Percentiles rank a stretch among this genome's conserved stretches.
Evolutionary conservation across 2,797 vertebrate species (phyloP).

Genomic region (Lycodopsis pacificus): DNA sequence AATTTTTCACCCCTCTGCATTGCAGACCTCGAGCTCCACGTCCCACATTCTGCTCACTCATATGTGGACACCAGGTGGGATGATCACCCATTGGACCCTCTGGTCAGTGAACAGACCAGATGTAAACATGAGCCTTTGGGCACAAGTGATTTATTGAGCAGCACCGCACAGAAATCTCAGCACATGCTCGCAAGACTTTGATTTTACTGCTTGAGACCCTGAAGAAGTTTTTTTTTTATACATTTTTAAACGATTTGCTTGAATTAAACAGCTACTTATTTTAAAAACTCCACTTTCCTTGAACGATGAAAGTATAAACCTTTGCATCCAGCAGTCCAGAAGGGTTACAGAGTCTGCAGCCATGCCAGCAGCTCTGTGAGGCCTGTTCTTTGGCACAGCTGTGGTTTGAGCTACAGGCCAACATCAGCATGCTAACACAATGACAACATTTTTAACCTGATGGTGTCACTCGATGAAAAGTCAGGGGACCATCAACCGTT

Average conservation of each 20-base stretch:
- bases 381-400: not conserved
- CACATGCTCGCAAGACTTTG: not conserved
- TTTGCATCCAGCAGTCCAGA: not conserved
- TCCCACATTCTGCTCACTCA: slow-evolving; percentile 35
- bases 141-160: slow-evolving; percentile 14
- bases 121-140: slow-evolving; percentile 14
- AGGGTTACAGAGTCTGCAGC: not conserved
- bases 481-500: not conserved
- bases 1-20: slow-evolving; percentile 18
- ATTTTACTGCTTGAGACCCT: not conserved
- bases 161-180: not conserved
- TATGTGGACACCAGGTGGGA: slow-evolving; percentile 42
- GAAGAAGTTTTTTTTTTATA: not conserved
- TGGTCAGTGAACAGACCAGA: slow-evolving; percentile 16
- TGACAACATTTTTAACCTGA: not conserved
- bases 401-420: not conserved
- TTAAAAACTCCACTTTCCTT: not conserved
- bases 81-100: not conserved
- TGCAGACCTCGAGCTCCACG: slow-evolving; percentile 18
- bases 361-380: not conserved
- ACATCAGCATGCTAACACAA: not conserved
- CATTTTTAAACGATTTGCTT: not conserved
- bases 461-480: not conserved
- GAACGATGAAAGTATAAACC: not conserved
- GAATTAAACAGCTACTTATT: not conserved